Conservation (phyloP, 2,113 vertebrate species). For the Ahaetulla prasina region DNA sequence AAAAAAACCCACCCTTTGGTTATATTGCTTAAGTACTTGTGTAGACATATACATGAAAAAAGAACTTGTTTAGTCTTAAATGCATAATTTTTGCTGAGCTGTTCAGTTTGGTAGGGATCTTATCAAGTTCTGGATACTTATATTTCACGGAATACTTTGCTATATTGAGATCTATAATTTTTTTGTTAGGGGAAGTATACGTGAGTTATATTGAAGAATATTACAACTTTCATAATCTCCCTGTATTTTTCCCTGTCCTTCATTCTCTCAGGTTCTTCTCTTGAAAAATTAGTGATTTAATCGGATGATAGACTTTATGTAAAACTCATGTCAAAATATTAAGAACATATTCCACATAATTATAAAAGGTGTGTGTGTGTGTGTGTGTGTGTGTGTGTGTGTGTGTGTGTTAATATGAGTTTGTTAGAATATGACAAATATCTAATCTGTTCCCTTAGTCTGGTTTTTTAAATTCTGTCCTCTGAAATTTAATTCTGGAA, state of each 20-base stretch:
- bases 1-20: not conserved
- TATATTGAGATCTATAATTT: not conserved
- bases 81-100: accelerated
- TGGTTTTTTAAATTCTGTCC: not conserved
- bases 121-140: not conserved
- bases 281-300: not conserved
- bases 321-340: not conserved
- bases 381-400: not conserved
- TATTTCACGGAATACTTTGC: not conserved
- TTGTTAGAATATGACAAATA: not conserved
- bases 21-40: not conserved
- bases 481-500: not conserved
- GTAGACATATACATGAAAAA: not conserved
- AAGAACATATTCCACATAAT: not conserved
- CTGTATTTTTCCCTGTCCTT: not conserved
- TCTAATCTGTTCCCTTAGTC: not conserved
- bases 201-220: not conserved
- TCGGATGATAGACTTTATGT: not conserved
- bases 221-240: not conserved
- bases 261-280: not conserved
- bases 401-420: not conserved
- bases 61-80: not conserved
- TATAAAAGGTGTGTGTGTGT: not conserved
- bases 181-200: not conserved
- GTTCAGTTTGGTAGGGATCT: no score